phyloP scores from a whole-genome alignment of 2,888 invertebrate genomes.

The Caenorhabditis sp. region DNA sequence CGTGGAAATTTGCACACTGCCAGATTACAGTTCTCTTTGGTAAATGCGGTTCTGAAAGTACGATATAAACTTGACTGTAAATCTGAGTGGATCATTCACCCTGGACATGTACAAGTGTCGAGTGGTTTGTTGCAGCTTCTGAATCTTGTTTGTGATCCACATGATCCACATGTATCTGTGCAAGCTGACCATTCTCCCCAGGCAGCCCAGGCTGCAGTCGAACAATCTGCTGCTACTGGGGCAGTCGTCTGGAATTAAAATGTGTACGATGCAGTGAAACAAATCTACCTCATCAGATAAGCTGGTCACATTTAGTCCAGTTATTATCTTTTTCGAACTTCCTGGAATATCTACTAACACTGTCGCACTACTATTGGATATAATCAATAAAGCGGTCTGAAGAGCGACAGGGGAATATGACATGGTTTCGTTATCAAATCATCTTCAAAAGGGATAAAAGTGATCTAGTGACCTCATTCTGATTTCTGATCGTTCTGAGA shows the following conservation, averaged over 20 bases:
- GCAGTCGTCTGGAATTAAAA: slow-evolving; percentile 33
- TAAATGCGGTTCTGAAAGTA: slow-evolving; percentile 65
- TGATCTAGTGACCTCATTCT: slow-evolving; percentile 32
- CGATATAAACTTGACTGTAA: neutral
- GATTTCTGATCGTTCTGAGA: slow-evolving; percentile 1
- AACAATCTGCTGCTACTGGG: slow-evolving; percentile 52
- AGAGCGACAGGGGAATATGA: slow-evolving; percentile 37
- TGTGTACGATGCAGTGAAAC: too few species aligned
- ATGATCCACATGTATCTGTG: slow-evolving; percentile 76
- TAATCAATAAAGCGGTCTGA: slow-evolving; percentile 59
- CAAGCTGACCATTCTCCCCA: slow-evolving; percentile 77
- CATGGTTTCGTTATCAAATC: slow-evolving; percentile 26
- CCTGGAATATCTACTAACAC: slow-evolving; percentile 39
- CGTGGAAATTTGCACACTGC: slow-evolving; percentile 77
- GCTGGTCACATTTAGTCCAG: slow-evolving; percentile 27
- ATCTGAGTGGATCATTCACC: slow-evolving; percentile 32
- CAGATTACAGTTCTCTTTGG: slow-evolving; percentile 71
- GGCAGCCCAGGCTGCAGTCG: slow-evolving; percentile 67
- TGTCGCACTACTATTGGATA: slow-evolving; percentile 42
- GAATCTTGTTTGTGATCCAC: slow-evolving; percentile 74
- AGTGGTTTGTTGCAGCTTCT: slow-evolving; percentile 68
- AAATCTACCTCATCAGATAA: neutral
- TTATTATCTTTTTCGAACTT: slow-evolving; percentile 33
- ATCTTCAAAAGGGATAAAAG: slow-evolving; percentile 2
- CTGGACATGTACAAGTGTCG: slow-evolving; percentile 62